Conservation (phyloP, 2,113 vertebrate genomes). For the Azemiops feae region DNA sequence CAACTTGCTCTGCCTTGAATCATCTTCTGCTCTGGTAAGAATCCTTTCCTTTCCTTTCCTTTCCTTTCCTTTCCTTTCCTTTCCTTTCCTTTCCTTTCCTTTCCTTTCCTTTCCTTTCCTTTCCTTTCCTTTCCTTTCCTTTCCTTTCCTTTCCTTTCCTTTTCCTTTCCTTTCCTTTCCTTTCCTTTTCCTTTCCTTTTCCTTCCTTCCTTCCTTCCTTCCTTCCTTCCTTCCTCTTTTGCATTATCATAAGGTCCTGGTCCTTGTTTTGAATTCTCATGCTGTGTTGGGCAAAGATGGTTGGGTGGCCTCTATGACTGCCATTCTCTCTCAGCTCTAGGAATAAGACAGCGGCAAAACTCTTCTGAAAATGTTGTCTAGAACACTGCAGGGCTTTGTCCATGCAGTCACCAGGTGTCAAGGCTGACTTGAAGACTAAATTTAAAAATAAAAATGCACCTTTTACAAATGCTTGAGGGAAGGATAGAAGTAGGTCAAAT, state of each 20-base stretch:
- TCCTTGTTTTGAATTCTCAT: too few relatives aligned
- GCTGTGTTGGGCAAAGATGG: too few relatives aligned
- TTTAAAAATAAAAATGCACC: neutral
- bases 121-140: too few relatives aligned
- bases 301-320: neutral
- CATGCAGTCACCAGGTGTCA: neutral
- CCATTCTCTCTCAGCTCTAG: neutral
- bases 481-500: neutral
- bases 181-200: too few relatives aligned
- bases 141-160: too few relatives aligned
- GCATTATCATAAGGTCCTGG: too few relatives aligned
- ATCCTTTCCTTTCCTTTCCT: neutral
- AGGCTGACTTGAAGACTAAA: too few relatives aligned
- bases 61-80: neutral
- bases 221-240: too few relatives aligned
- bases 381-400: neutral
- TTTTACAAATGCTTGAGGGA: neutral
- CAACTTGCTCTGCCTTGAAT: neutral
- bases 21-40: constrained; percentile 3
- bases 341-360: neutral
- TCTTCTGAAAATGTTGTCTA: neutral
- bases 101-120: neutral
- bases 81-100: too few relatives aligned
- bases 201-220: too few relatives aligned
- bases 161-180: too few relatives aligned